Conservation (phyloP, 2,797 vertebrate species). For the Rhinophrynus dorsalis region DNA sequence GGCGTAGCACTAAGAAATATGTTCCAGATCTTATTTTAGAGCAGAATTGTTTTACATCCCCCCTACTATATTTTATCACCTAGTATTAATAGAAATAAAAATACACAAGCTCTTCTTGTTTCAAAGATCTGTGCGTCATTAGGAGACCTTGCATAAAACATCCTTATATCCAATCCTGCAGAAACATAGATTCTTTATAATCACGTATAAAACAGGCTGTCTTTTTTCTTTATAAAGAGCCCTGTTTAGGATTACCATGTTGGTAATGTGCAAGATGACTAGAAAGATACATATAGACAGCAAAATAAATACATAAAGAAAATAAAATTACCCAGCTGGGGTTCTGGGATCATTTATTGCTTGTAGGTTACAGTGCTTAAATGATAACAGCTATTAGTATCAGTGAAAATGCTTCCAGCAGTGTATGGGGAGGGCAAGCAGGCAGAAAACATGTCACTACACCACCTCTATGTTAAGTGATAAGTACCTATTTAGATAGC, state of each 20-base stretch:
- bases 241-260: neutral
- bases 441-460: conserved; percentile 67
- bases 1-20: too few species aligned
- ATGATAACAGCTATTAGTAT: conserved; percentile 73
- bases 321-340: conserved; percentile 38
- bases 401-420: conserved; percentile 64
- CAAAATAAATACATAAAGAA: conserved; percentile 30
- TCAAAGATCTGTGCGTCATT: neutral
- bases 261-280: neutral
- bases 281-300: neutral
- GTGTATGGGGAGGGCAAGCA: conserved; percentile 60
- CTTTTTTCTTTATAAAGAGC: neutral
- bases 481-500: conserved; percentile 69
- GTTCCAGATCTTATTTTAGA: too few species aligned
- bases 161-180: neutral
- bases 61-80: too few species aligned
- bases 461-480: conserved; percentile 70
- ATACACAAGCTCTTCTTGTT: neutral
- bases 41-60: too few species aligned
- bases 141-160: neutral
- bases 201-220: neutral
- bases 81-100: too few species aligned
- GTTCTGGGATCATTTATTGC: conserved; percentile 61
- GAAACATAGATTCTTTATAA: neutral
- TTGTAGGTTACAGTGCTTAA: conserved; percentile 65